Base-by-base conservation (phyloP, 1,140 invertebrate genomes). In the Drosophila auraria region DNA sequence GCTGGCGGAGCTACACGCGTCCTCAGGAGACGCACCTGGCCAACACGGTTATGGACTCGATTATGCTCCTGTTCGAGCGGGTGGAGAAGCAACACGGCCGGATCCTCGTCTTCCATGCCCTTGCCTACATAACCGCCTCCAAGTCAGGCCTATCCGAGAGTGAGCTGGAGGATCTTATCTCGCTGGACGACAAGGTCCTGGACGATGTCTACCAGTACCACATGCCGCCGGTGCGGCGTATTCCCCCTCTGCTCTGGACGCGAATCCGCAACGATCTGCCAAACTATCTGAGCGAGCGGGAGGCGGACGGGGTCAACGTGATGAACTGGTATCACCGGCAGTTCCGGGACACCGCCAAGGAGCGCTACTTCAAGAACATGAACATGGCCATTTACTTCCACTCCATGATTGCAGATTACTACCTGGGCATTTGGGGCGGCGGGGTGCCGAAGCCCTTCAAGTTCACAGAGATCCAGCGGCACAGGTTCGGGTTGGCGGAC, bases 161-260 rank as follows among this genome's bases (percentile, higher is more conserved):
- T 0, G 98, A 99, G 92, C 93, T 99, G 1, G 98, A 99, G 93
- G 98, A 99, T 94, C 93, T 99, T 9, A 98, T 99, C 73, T 99
- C 98, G 0, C 90, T 99, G 53, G 98, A 99, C 83, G 98, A 99
- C 93, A 97, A 97, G 92, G 97, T 98, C 2, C 93, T 99, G 49
- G 99, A 99, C 89, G 99, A 99, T 87, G 98, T 99, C 1, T 99
- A 99, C 90, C 99, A 99, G 92, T 99, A 99, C 92, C 98, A 99
- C 94, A 95, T 99, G 89, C 98, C 98, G 2, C 98, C 98, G 0
- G 98, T 99, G 0, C 94, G 98, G 49, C 94, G 98, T 61, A 99
- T 99, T 60, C 98, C 99, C 3, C 98, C 98, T 0, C 92, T 99
- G 7, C 94, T 99, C 0, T 99, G 98, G 98, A 99, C 98, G 0